phyloP scores from a whole-genome alignment of 2,888 invertebrate genomes.

The Agrypnus murinus region DNA sequence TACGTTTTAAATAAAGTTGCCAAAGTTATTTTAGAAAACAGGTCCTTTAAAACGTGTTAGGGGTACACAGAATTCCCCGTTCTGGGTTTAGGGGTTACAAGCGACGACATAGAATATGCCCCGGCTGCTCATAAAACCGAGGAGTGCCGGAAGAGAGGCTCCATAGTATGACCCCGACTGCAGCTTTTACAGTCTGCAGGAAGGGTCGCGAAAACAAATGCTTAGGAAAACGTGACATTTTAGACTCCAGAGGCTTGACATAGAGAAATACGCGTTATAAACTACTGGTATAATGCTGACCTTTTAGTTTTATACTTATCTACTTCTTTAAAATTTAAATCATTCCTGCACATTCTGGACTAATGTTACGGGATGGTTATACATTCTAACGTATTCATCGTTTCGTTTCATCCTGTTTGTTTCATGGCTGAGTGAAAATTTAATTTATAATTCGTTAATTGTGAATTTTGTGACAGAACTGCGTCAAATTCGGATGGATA shows the following conservation, averaged over 20 bases:
- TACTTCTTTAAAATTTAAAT: constrained; percentile 2
- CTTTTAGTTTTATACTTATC: constrained; percentile 29
- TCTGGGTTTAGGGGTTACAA: constrained; percentile 36
- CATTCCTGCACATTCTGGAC: background rate
- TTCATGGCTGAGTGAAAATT: background rate
- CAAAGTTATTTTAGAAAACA: constrained; percentile 33
- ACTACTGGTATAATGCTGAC: constrained; percentile 40
- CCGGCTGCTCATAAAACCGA: constrained; percentile 47
- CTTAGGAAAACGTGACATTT: constrained; percentile 46
- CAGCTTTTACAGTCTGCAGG: constrained; percentile 48
- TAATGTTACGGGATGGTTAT: background rate
- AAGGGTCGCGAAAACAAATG: constrained; percentile 43
- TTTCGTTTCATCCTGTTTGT: background rate
- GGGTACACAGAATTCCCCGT: constrained; percentile 24
- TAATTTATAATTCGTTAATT: background rate
- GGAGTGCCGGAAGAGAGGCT: constrained; percentile 45
- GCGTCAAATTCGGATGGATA: background rate
- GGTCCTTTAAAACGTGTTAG: constrained; percentile 41
- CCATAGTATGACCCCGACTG: constrained; percentile 42
- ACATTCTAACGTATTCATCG: background rate
- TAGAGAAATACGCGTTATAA: constrained; percentile 43
- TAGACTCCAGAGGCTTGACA: constrained; percentile 36
- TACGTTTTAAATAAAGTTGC: constrained; percentile 25
- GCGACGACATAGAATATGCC: constrained; percentile 45
- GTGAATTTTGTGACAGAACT: background rate